Conservation (phyloP, 2,113 vertebrate species). For the Limanda limanda region DNA sequence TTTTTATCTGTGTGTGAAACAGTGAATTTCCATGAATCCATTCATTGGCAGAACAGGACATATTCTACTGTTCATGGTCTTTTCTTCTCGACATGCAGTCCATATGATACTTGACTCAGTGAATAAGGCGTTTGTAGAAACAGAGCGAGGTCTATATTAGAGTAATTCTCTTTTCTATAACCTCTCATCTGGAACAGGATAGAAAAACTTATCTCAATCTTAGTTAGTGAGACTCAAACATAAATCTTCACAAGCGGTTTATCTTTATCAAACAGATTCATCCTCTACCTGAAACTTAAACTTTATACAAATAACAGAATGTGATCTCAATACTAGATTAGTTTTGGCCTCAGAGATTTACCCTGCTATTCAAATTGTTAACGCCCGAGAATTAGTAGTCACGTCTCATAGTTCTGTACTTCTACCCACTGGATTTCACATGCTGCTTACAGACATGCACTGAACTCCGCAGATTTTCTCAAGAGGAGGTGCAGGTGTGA, state of each 20-base stretch:
- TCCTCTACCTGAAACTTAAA: not conserved
- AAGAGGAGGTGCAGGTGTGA: no score
- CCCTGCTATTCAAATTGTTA: no score
- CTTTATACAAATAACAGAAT: not conserved
- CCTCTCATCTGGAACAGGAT: not conserved
- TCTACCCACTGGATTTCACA: no score
- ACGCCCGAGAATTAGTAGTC: no score
- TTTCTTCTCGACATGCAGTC: constrained; percentile 33
- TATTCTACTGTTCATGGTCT: constrained; percentile 54
- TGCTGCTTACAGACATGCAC: no score
- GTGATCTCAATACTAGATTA: not conserved
- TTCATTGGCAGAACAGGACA: constrained; percentile 50
- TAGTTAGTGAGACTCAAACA: not conserved
- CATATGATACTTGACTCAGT: constrained; percentile 49
- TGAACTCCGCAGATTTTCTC: no score
- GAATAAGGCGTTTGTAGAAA: constrained; percentile 56
- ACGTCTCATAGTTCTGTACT: no score
- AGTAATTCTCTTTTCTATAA: not conserved
- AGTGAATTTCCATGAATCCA: constrained; percentile 54
- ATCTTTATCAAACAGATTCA: not conserved
- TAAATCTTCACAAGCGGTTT: not conserved
- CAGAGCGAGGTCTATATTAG: constrained; percentile 31
- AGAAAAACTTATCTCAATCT: not conserved
- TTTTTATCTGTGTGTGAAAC: constrained; percentile 44
- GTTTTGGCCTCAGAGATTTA: not conserved